These are phyloP conservation scores for Corbicula japonica DNA, from an alignment of 2,888 invertebrate genomes.

Conservation along the genomic window DNA sequence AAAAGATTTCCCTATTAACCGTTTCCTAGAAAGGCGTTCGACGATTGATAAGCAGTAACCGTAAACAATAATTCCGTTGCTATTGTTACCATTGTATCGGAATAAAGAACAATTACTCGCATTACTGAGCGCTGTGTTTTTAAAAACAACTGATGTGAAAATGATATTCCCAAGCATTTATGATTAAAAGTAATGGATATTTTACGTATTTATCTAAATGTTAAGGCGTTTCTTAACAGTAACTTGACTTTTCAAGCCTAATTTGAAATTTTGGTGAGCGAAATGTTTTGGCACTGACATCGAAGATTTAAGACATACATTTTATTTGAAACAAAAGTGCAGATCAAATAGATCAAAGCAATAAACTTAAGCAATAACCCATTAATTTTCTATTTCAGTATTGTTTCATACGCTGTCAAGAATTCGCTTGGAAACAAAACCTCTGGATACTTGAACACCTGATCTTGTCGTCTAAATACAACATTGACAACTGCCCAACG, in stretches of 20 bases:
- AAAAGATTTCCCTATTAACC: too few relatives aligned
- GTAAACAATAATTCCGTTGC: too few relatives aligned
- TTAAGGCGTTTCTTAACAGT: neutral
- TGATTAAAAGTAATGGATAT: too few relatives aligned
- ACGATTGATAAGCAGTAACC: too few relatives aligned
- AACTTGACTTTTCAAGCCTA: neutral
- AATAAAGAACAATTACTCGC: too few relatives aligned
- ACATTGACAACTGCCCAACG: constrained; percentile 7
- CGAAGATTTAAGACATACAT: too few relatives aligned
- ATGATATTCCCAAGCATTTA: too few relatives aligned
- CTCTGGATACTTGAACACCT: neutral
- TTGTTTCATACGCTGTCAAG: constrained; percentile 2
- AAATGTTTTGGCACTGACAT: neutral
- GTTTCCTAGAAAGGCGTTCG: too few relatives aligned
- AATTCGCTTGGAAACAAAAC: constrained; percentile 5
- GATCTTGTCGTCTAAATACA: constrained; percentile 1
- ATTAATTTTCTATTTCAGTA: constrained; percentile 11
- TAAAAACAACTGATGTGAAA: too few relatives aligned
- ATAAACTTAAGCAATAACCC: neutral
- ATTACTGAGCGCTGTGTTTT: too few relatives aligned
- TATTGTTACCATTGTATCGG: too few relatives aligned
- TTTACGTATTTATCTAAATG: too few relatives aligned
- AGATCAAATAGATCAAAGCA: neutral
- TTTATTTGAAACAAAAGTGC: neutral
- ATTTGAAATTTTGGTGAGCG: neutral